Percentiles rank a stretch among this genome's conserved stretches.
Conservation (phyloP, 2,888 invertebrate species). For the Rosalia funebris region DNA sequence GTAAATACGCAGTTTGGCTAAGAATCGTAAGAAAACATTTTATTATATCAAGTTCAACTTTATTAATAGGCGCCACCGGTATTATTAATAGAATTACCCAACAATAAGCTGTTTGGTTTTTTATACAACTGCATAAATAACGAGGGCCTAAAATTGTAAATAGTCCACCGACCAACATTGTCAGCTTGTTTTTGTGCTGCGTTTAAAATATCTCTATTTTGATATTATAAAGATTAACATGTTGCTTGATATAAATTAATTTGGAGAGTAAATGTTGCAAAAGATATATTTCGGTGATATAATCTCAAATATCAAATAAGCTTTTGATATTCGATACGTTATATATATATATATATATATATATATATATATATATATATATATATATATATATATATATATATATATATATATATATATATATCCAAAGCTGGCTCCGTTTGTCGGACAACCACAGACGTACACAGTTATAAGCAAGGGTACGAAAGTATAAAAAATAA, state of each 20-base stretch:
- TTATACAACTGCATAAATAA: background rate
- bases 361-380: too few species aligned
- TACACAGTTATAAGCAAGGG: too few species aligned
- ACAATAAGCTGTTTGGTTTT: background rate
- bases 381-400: too few species aligned
- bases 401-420: too few species aligned
- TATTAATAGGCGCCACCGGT: background rate
- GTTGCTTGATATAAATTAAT: background rate
- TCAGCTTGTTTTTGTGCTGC: background rate
- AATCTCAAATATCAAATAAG: too few species aligned
- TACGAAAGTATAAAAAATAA: too few species aligned
- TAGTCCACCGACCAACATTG: constrained; percentile 7
- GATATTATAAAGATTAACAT: background rate
- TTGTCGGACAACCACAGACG: too few species aligned
- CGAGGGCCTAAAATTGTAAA: constrained; percentile 4
- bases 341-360: too few species aligned
- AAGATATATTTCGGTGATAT: background rate
- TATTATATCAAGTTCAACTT: background rate
- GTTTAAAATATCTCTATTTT: background rate
- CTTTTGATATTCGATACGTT: too few species aligned
- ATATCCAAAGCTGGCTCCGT: background rate
- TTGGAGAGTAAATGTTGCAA: background rate
- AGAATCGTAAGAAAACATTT: background rate
- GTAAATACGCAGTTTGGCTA: background rate
- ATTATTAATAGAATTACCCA: background rate